Conservation (phyloP, 2,888 invertebrate genomes). For the Ormyrus pomaceus region DNA sequence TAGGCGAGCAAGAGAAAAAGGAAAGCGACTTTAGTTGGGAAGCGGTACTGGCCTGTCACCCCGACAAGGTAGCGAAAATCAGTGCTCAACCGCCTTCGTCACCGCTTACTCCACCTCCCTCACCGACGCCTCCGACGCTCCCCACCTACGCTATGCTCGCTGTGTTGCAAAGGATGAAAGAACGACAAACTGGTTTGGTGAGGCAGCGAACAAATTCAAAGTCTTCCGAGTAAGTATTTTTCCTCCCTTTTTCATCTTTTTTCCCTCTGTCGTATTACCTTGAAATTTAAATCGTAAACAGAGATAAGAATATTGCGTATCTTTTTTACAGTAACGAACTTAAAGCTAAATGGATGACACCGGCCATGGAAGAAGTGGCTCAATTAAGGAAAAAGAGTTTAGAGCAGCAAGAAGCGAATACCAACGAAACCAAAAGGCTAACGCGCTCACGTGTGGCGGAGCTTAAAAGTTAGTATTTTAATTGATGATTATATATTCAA, state of each 20-base stretch:
- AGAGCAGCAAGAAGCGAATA: conserved; percentile 39
- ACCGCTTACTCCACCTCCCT: conserved; percentile 67
- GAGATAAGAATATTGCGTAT: conserved; percentile 16
- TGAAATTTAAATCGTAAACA: not conserved
- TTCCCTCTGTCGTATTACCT: conserved; percentile 10
- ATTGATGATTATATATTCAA: conserved; percentile 5
- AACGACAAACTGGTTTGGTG: conserved; percentile 73
- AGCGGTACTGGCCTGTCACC: conserved; percentile 75
- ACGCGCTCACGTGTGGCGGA: conserved; percentile 69
- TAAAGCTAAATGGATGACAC: conserved; percentile 72
- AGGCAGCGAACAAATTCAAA: conserved; percentile 64
- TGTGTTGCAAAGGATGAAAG: conserved; percentile 80
- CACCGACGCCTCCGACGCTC: conserved; percentile 67
- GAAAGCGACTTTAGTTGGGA: conserved; percentile 75
- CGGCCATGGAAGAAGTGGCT: conserved; percentile 71
- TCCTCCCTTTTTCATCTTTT: conserved; percentile 31
- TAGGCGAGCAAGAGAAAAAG: conserved; percentile 58
- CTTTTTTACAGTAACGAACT: conserved; percentile 62
- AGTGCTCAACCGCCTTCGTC: conserved; percentile 65
- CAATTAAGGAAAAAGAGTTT: conserved; percentile 64
- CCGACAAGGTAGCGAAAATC: conserved; percentile 75
- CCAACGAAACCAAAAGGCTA: conserved; percentile 61
- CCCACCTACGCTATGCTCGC: conserved; percentile 86
- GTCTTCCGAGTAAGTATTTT: conserved; percentile 67
- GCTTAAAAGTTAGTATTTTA: conserved; percentile 66